A percentile compares a stretch with the other conserved stretches of the same genome.
Evolutionary conservation across 2,888 invertebrate species (phyloP).

Genomic region (Leuctra nigra): DNA sequence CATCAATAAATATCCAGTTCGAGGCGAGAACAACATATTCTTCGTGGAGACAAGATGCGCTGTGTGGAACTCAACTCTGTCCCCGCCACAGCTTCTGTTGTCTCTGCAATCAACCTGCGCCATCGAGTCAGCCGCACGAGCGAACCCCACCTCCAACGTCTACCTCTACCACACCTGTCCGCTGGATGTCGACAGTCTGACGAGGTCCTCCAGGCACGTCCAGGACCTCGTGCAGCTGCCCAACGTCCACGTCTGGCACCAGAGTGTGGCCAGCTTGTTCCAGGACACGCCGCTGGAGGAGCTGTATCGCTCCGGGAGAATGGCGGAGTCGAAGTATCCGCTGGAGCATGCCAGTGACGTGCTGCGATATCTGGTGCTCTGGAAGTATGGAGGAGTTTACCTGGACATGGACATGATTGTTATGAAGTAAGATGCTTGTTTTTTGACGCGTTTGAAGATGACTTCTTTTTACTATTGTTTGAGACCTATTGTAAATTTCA

Average conservation of each 20-base stretch:
- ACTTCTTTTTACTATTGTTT: too few relatives aligned
- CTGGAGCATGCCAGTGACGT: neutral
- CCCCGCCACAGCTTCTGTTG: neutral
- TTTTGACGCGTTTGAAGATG: too few relatives aligned
- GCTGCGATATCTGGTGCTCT: neutral
- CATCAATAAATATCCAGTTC: neutral
- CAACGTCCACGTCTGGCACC: neutral
- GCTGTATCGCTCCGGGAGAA: neutral
- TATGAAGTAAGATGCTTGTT: too few relatives aligned
- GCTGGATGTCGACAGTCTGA: neutral
- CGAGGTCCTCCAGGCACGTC: neutral
- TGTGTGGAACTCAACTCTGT: neutral
- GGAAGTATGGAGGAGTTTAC: neutral
- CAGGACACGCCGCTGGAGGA: neutral
- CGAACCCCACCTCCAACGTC: neutral
- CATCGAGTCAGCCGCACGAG: neutral
- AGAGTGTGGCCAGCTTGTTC: neutral
- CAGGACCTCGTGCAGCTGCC: neutral
- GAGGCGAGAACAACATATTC: neutral
- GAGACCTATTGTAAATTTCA: too few relatives aligned
- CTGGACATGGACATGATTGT: neutral
- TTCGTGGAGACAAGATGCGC: neutral
- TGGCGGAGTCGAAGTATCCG: neutral
- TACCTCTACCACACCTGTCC: neutral
- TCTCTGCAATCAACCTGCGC: neutral